These are phyloP conservation scores for Nebria brevicollis DNA, from an alignment of 2,888 invertebrate genomes.

Conservation along the genomic window DNA sequence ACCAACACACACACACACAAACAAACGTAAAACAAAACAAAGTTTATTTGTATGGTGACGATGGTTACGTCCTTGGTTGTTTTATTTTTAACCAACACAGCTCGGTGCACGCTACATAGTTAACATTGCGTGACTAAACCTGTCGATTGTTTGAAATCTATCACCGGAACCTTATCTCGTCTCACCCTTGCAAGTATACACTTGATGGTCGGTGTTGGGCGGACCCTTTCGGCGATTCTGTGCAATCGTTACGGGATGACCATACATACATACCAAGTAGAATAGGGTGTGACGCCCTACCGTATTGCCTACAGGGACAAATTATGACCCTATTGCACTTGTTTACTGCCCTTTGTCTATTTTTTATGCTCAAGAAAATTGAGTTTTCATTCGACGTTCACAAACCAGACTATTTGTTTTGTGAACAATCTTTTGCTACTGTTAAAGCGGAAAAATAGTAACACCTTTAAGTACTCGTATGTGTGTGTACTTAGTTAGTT, in stretches of 20 bases:
- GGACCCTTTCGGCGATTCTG: constrained; percentile 9
- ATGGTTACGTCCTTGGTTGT: constrained; percentile 5
- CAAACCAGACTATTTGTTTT: not conserved
- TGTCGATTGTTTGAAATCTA: constrained; percentile 42
- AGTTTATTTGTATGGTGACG: not conserved
- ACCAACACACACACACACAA: no score
- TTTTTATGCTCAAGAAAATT: not conserved
- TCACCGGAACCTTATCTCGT: constrained; percentile 25
- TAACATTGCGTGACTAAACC: constrained; percentile 43
- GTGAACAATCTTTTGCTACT: no score
- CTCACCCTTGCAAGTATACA: constrained; percentile 5
- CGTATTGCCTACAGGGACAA: constrained; percentile 24
- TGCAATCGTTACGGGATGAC: constrained; percentile 28
- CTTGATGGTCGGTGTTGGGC: constrained; percentile 17
- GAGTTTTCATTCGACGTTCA: not conserved
- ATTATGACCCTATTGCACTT: constrained; percentile 33
- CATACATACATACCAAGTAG: constrained; percentile 34
- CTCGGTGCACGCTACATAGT: not conserved
- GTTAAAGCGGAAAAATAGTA: no score
- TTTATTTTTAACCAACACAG: not conserved
- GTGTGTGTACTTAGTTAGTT: no score
- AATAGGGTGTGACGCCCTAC: constrained; percentile 27
- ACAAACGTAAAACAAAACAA: not conserved
- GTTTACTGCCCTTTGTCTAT: constrained; percentile 23
- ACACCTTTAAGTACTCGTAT: no score